Conservation (phyloP, 2,113 vertebrate genomes). For the Corythornis madagascariensis region DNA sequence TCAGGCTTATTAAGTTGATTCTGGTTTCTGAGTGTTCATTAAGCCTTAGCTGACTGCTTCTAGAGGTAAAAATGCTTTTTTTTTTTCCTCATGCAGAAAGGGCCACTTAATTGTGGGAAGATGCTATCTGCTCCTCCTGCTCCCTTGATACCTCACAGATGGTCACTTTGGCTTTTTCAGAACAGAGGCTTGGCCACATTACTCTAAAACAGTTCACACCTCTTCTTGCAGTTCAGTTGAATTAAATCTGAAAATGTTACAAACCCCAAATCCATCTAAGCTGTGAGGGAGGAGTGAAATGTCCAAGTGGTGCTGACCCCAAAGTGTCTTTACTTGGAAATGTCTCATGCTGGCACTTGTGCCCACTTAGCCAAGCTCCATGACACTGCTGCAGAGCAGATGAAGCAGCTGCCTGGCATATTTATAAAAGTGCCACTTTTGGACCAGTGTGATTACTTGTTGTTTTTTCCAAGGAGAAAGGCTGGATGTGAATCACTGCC, state of each 20-base stretch:
- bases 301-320: background rate
- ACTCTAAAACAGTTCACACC: background rate
- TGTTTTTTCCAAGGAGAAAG: background rate
- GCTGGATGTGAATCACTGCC: background rate
- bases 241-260: background rate
- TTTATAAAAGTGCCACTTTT: slow-evolving; percentile 29
- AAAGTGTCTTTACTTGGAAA: background rate
- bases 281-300: background rate
- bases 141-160: background rate
- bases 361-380: background rate
- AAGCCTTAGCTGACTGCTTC: background rate
- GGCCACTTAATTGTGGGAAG: background rate
- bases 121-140: background rate
- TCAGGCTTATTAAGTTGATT: background rate
- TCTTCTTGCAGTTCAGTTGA: background rate
- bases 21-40: background rate
- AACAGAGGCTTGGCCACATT: background rate
- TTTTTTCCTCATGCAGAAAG: background rate
- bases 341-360: background rate
- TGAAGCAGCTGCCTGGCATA: slow-evolving; percentile 24
- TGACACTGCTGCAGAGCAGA: background rate
- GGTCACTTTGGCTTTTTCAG: background rate
- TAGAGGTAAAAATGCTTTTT: background rate
- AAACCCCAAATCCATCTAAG: background rate
- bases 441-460: slow-evolving; percentile 7